These are phyloP conservation scores for Conomelus anceps DNA, from an alignment of 2,888 invertebrate genomes.

Conservation along the genomic window DNA sequence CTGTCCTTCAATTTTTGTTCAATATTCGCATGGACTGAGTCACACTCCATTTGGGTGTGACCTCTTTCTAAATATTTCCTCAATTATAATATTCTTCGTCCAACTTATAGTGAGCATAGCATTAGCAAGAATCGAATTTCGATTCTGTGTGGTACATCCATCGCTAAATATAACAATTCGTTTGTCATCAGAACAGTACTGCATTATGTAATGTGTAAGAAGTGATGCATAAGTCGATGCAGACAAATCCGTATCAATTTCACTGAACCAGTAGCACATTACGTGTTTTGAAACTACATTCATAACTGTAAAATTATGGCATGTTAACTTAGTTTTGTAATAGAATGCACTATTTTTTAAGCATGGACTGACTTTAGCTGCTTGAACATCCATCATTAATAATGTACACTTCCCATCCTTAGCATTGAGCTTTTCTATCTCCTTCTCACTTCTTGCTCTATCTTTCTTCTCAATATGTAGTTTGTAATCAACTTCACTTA, in stretches of 20 bases:
- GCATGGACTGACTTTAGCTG: neutral
- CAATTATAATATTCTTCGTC: constrained; percentile 29
- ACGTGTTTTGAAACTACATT: neutral
- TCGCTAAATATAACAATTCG: constrained; percentile 35
- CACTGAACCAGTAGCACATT: neutral
- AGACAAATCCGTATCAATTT: neutral
- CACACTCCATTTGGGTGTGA: constrained; percentile 37
- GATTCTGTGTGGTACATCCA: constrained; percentile 36
- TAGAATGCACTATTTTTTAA: neutral
- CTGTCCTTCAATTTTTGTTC: constrained; percentile 38
- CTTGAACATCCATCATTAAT: neutral
- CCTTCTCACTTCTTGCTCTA: constrained; percentile 7
- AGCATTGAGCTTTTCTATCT: neutral
- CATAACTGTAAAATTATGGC: neutral
- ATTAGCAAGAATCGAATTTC: constrained; percentile 35
- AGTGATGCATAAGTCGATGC: neutral
- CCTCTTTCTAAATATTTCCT: constrained; percentile 36
- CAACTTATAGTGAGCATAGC: constrained; percentile 32
- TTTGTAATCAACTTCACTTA: constrained; percentile 1
- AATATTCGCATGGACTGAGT: constrained; percentile 34
- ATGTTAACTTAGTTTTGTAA: neutral
- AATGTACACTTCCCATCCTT: neutral
- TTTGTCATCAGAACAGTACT: constrained; percentile 3
- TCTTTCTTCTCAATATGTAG: constrained; percentile 6
- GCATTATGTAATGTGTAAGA: neutral